phyloP scores from a whole-genome alignment of 2,888 invertebrate species.

The Xanthorhoe designata region DNA sequence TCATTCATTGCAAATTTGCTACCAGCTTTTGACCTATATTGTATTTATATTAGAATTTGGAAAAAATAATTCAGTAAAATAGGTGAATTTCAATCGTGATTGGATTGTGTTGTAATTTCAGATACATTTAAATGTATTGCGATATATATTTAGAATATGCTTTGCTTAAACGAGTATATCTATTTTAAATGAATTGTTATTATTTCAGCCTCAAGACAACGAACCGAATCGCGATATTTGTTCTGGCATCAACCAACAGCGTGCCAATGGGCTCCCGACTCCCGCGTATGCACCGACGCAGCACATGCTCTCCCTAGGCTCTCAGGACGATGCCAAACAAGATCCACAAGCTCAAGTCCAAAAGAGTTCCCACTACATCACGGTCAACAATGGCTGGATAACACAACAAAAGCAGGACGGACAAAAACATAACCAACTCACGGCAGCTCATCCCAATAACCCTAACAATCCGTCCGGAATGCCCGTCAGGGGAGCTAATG shows the following conservation, averaged over 20 bases:
- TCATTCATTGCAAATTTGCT: conserved; percentile 1
- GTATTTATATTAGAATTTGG: not conserved
- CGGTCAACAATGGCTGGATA: conserved; percentile 81
- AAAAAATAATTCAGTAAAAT: not conserved
- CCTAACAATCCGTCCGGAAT: conserved; percentile 59
- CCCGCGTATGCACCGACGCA: conserved; percentile 57
- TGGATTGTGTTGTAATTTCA: too few species aligned
- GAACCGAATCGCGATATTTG: conserved; percentile 65
- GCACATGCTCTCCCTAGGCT: conserved; percentile 55
- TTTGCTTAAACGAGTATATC: not conserved
- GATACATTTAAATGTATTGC: too few species aligned
- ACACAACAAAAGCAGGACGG: conserved; percentile 70
- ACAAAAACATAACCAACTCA: conserved; percentile 58
- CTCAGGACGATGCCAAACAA: conserved; percentile 69
- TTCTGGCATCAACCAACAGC: conserved; percentile 58
- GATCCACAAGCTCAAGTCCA: conserved; percentile 71
- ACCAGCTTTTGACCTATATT: not conserved
- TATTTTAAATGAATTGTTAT: conserved; percentile 35
- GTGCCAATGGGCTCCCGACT: conserved; percentile 57
- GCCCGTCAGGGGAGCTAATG: conserved; percentile 84
- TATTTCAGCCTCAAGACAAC: conserved; percentile 68
- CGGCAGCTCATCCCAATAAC: conserved; percentile 52
- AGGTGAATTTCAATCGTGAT: not conserved
- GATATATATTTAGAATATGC: not conserved
- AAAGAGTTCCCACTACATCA: conserved; percentile 77